These are phyloP conservation scores for Aeoliscus strigatus DNA, from an alignment of 2,797 vertebrate species.

Conservation along the genomic window DNA sequence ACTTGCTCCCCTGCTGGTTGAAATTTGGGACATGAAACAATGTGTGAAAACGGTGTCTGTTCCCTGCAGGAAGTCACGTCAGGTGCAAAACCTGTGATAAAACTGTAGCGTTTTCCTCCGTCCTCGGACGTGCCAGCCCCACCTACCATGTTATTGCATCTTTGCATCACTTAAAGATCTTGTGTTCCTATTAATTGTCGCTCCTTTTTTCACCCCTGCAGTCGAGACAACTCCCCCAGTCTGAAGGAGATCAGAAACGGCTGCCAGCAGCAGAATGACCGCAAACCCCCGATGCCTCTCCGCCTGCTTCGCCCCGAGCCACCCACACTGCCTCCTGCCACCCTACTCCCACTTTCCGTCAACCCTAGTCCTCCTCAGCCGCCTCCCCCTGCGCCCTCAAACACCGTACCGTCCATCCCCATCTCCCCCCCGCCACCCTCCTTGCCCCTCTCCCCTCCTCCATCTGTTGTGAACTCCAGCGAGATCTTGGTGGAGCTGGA, in stretches of 20 bases:
- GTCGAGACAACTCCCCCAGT: conserved; percentile 96
- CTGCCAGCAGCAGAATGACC: conserved; percentile 94
- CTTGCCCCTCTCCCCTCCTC: conserved; percentile 66
- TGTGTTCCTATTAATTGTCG: not conserved
- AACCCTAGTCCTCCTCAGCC: conserved; percentile 35
- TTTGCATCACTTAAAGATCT: not conserved
- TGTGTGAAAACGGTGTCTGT: too few relatives aligned
- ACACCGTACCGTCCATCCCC: conserved; percentile 33
- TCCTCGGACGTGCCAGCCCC: too few relatives aligned
- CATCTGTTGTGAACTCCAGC: conserved; percentile 88
- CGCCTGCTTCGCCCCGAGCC: conserved; percentile 88
- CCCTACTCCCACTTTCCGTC: conserved; percentile 37
- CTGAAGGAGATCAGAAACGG: conserved; percentile 97
- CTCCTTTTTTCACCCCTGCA: conserved; percentile 40
- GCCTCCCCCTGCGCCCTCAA: conserved; percentile 9
- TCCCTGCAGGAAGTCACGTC: too few relatives aligned
- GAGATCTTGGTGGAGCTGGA: conserved; percentile 96
- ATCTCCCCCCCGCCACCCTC: conserved; percentile 37
- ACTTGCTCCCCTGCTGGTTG: too few relatives aligned
- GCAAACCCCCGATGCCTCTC: conserved; percentile 91
- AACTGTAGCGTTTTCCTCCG: too few relatives aligned
- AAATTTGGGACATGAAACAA: too few relatives aligned
- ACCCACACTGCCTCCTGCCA: conserved; percentile 57
- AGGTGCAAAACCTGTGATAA: too few relatives aligned
- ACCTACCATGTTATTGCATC: too few relatives aligned